Evolutionary conservation across 2,797 vertebrate genomes (phyloP), one percentile per base, ranked within the genome.

Genomic region (Potorous gilbertii): DNA sequence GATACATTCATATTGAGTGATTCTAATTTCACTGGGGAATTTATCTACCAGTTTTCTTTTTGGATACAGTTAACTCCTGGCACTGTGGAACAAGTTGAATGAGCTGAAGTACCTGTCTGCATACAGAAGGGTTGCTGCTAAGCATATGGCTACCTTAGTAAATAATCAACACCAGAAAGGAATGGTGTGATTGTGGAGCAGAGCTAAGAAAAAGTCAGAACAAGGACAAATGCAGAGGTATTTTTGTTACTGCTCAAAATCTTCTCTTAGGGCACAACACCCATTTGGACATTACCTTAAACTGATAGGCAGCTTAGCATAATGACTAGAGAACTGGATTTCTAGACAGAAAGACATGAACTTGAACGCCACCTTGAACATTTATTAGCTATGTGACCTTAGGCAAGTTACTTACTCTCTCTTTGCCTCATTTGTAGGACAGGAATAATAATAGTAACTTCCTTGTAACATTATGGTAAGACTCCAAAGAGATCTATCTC

Each of bases 1-100:
- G 91, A 11, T 95, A 55, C 54, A 93, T 92, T 90, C 91, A 93
- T 96, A 90, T 95, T 92, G 87, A 57, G 94, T 90, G 24, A 27
- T 91, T 56, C 55, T 54, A 8, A 31, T 54, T 93, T 87, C 74
- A 89, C 8, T 56, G 40, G 87, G 92, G 56, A 91, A 91, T 91
- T 91, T 94, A 5, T 96, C 34, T 94, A 1, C 59, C 34, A 87
- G 13, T 90, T 87, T 50, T 54, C 14, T 18, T 66, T 90, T 91
- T 95, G 91, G 46, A 24, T n/a, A 74, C 90, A 87, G 91, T 93
- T 93, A 52, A 90, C 50, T 54, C 55, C 29, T 50, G 10, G 56
- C 40, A 12, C 56, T 18, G 46, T 90, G 29, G n/a, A n/a, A 31
- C 21, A 87, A 18, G 10, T 40, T 59, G 34, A 4, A 55, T 9